Base-by-base conservation (phyloP, 2,888 invertebrate genomes). In the Hydrotaea cyrtoneurina region DNA sequence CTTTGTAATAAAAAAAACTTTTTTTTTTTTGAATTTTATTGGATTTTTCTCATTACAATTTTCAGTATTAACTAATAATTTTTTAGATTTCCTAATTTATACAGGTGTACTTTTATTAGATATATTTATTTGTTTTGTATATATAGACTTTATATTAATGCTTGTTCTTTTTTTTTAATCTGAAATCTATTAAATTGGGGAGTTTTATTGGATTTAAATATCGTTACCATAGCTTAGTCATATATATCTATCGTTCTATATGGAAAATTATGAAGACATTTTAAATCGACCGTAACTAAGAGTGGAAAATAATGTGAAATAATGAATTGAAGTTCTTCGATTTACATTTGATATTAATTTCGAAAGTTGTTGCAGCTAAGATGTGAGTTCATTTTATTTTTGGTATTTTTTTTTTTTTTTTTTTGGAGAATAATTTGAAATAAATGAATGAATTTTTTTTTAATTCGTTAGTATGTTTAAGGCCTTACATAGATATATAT, bases 21-120 rank as follows among this genome's bases (percentile, higher is more conserved):
- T 43, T 71, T 59, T 59, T 76, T 59, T 73, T 43, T 75, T 31
- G 43, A 81, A 77, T 74, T 74, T 77, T 78, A 66, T 75, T 78
- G 1, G 23, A 64, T 71, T 80, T 55, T 50, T 39, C 8, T 36
- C 17, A 57, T 74, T 59, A 39, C 21, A 74, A 55, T 76, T 80
- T 59, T 77, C 21, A 69, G 69, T 82, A 79, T 85, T 79, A 85
- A 85, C 83, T 83, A 83, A 59, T 79, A 50, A 77, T 85, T 79
- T 55, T 73, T 77, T 82, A 69, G 74, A 80, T 82, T 77, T 82
- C 79, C 79, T 85, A 80, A 74, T 82, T 85, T 77, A 62, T 85
- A 82, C 79, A 78, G 57, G 21, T 4, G 55, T 75, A 72, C 23
- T 69, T 80, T 50, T 80, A 80, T 39, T 62, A 59, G 4, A 75